Base-by-base conservation (phyloP, 2,888 invertebrate genomes). In the Pimpla rufipes region DNA sequence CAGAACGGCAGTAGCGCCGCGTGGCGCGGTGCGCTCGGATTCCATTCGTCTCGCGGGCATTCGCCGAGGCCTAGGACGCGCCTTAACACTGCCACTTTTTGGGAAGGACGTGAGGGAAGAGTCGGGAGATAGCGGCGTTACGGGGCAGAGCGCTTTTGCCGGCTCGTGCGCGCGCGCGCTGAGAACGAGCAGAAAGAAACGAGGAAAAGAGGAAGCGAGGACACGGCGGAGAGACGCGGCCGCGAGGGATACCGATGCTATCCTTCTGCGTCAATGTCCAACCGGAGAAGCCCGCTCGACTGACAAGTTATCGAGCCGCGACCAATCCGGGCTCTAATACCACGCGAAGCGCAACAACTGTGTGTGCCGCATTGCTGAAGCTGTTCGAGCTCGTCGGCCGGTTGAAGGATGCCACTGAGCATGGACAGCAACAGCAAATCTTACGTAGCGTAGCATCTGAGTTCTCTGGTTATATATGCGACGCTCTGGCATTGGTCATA, bases 251-350 rank as follows among this genome's bases (percentile, higher is more conserved):
- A 16, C 16, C 35, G 79, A 76, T 55, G 70, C 45, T 75, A 79
- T 75, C 83, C 67, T 29, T 35, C 16, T 76, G 59, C 79, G 73
- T 83, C 79, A 83, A 77, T 70, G 83, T 71, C 76, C 71, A 64
- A 78, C 29, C 59, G 35, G 42, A 59, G 89, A 89, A 88, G 84
- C 86, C 87, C 29, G 29, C 84, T 87, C 87, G 89, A 87, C 90
- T 83, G 85, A 81, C 62, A 71, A 79, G 83, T 80, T 74, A 86
- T 91, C 88, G 87, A 90, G 88, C 87, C 90, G 86, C 89, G 88
- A 90, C 90, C 88, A 81, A 79, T 29, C 55, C 47, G 75, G 45
- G 59, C 80, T 83, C 67, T 55, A 70, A 66, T 85, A 85, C 79
- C 83, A 81, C 77, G 80, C 76, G 73, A 86, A 81, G 66, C 59